Evolutionary conservation across 1,140 invertebrate genomes (phyloP), one percentile per base, ranked within the genome.

Genomic region (Antheraea mylitta): DNA sequence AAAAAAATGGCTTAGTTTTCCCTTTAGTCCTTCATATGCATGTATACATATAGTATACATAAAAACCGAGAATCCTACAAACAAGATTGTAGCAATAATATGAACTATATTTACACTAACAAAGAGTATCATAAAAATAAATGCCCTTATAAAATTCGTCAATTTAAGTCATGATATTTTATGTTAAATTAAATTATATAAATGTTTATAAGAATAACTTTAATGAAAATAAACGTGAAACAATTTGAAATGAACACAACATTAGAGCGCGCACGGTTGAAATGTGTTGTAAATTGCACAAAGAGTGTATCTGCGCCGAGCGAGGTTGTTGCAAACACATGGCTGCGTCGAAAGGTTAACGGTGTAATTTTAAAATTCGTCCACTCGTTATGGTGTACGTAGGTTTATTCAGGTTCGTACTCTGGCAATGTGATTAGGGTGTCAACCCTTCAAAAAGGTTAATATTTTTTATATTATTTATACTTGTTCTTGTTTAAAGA

Each of bases 281-380:
- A 65, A 65, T 65, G 38, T 48, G 37, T 65, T 36, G 61, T 42
- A 45, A 65, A 65, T 65, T 65, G 64, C 38, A 65, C 64, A 65
- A 65, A 65, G 64, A 65, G 64, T 22, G 18, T 53, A 53, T 53
- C 45, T 53, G 38, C 11, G 38, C 45, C 11, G 45, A n/a, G 45
- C 45, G 38, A 9, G 36, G 36, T n/a, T 42, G 36, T 30, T 42
- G 38, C 38, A 65, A 65, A 65, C 64, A 64, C 62, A 22, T 65
- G 38, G 42, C 64, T 53, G 18, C 45, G 64, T 64, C 42, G 22
- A 18, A 38, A 45, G 38, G 64, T 65, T 65, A 65, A 65, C 64
- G 19, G 37, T 6, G 37, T 42, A 48, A 48, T 65, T 65, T 65
- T 65, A 18, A 48, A 65, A 65, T 63, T 63, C 61, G 61, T 36